These are phyloP conservation scores for Drosophila ohnishii DNA, from an alignment of 1,140 invertebrate genomes.

Conservation along the genomic window DNA sequence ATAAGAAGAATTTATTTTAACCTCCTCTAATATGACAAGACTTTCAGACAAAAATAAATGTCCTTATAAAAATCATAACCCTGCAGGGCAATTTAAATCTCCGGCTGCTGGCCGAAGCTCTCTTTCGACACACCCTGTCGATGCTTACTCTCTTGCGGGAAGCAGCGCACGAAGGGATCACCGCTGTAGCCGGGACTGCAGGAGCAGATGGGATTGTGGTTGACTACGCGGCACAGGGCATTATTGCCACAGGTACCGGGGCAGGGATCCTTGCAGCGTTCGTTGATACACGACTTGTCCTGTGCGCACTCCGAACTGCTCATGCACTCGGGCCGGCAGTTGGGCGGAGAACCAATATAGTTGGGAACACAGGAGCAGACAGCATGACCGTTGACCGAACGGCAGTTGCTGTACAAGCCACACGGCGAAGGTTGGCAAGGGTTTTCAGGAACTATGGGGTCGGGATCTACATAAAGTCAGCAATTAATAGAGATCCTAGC, in stretches of 20 bases:
- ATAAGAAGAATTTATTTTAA: neutral
- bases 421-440: conserved; percentile 88
- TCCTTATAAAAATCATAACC: neutral
- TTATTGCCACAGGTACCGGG: conserved; percentile 89
- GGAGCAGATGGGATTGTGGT: conserved; percentile 90
- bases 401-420: conserved; percentile 89
- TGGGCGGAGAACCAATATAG: conserved; percentile 88
- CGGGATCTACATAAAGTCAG: conserved; percentile 62
- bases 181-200: conserved; percentile 88
- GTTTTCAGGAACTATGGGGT: conserved; percentile 83
- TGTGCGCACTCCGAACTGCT: conserved; percentile 89
- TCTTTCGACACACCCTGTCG: neutral
- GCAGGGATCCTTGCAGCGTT: conserved; percentile 91
- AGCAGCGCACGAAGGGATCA: conserved; percentile 89
- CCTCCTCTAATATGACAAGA: neutral
- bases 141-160: conserved; percentile 85
- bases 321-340: conserved; percentile 90
- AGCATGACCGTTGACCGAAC: conserved; percentile 86
- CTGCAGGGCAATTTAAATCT: conserved; percentile 40
- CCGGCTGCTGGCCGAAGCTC: conserved; percentile 30
- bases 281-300: conserved; percentile 88
- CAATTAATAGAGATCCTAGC: conserved; percentile 71
- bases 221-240: conserved; percentile 89
- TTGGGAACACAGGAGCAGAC: conserved; percentile 88
- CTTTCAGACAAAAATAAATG: neutral